These are phyloP conservation scores for Noturus placidus DNA, from an alignment of 2,113 vertebrate genomes.

Conservation along the genomic window DNA sequence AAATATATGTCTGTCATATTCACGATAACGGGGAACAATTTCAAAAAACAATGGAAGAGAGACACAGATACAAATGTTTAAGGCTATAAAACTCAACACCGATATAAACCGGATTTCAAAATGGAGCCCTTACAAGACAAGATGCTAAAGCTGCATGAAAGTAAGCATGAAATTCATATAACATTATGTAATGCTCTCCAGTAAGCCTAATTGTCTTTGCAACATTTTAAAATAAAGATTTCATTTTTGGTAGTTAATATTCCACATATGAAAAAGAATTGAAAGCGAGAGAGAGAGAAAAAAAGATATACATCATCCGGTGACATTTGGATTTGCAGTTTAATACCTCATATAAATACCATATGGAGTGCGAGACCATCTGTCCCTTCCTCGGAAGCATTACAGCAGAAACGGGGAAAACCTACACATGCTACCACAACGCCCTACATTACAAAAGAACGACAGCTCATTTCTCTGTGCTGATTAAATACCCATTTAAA, in stretches of 20 bases:
- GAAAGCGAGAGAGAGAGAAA: not conserved
- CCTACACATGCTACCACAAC: not conserved
- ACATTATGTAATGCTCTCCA: not conserved
- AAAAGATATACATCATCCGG: too few species aligned
- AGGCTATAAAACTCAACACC: not conserved
- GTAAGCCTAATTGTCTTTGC: conserved; percentile 6
- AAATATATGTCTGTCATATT: conserved; percentile 41
- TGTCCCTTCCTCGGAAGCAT: not conserved
- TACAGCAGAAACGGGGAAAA: not conserved
- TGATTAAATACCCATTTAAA: conserved; percentile 19
- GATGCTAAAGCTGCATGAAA: not conserved
- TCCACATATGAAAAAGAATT: not conserved
- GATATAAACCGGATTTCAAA: not conserved
- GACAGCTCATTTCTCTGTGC: not conserved
- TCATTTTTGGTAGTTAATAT: not conserved
- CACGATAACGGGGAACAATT: not conserved
- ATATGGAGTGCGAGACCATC: not conserved
- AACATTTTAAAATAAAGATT: conserved; percentile 10
- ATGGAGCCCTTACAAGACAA: not conserved
- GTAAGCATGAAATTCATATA: not conserved
- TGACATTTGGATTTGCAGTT: not conserved
- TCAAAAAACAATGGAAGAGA: conserved; percentile 14
- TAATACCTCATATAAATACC: conserved; percentile 22
- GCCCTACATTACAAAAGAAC: not conserved
- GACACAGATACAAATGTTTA: not conserved